These are phyloP conservation scores for Atta texana DNA, from an alignment of 1,140 invertebrate species.

Conservation along the genomic window DNA sequence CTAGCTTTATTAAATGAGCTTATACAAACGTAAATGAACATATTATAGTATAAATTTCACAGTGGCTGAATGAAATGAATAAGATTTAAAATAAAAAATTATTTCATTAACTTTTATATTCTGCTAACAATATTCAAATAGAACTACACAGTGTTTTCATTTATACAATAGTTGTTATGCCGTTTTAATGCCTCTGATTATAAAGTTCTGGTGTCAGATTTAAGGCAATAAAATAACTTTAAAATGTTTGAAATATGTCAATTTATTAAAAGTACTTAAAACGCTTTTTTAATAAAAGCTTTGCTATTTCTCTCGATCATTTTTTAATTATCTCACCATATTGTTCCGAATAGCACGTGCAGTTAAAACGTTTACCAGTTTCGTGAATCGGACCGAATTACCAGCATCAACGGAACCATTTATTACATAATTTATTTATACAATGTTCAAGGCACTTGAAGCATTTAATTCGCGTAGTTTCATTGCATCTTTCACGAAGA, in stretches of 20 bases:
- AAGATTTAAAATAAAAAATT: not conserved
- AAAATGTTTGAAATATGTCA: not conserved
- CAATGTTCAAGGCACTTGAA: not conserved
- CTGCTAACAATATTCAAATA: not conserved
- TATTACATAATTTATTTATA: conserved; percentile 25
- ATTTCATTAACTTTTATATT: conserved; percentile 18
- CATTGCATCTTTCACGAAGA: not conserved
- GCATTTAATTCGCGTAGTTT: conserved; percentile 4
- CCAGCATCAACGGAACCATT: conserved; percentile 15
- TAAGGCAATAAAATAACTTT: not conserved
- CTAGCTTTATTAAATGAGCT: conserved; percentile 10
- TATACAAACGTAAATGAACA: conserved; percentile 15
- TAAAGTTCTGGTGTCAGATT: not conserved
- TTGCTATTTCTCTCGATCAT: not conserved
- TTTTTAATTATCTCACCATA: not conserved
- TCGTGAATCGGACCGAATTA: conserved; percentile 56
- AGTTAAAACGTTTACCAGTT: conserved; percentile 37
- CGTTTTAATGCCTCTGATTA: not conserved
- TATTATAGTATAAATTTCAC: conserved; percentile 2
- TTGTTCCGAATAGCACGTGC: not conserved
- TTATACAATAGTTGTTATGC: not conserved
- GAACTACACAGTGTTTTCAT: not conserved
- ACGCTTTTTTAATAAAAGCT: conserved; percentile 6
- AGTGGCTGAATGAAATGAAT: conserved; percentile 12
- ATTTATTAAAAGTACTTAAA: conserved; percentile 12